Evolutionary conservation across 64 coral and sea anemone genomes (phyloP).

Genomic region (Acropora yongei): DNA sequence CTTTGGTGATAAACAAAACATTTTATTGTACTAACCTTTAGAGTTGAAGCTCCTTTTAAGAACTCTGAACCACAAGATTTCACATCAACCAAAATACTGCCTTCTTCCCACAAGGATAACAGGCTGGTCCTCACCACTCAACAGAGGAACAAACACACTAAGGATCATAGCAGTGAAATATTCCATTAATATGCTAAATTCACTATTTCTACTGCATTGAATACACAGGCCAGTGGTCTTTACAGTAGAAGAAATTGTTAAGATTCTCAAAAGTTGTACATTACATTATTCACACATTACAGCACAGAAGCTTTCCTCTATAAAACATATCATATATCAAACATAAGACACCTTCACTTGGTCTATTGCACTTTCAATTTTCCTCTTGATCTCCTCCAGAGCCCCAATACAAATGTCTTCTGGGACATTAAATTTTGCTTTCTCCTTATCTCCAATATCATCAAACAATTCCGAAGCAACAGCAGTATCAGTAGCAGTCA

Average conservation of each 20-base stretch:
- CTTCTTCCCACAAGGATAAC: slow-evolving; percentile 96
- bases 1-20: too few species aligned
- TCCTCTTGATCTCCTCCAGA: slow-evolving; percentile 57
- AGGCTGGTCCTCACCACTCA: slow-evolving; percentile 74
- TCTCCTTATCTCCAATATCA: slow-evolving; percentile 74
- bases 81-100: slow-evolving; percentile 81
- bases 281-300: too few species aligned
- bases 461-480: slow-evolving; percentile 77
- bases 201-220: too few species aligned
- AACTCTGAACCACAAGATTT: slow-evolving; percentile 13
- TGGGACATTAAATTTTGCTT: slow-evolving; percentile 38
- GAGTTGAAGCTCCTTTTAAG: slow-evolving; percentile 80
- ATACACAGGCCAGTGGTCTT: too few species aligned
- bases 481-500: slow-evolving; percentile 89
- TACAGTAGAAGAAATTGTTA: too few species aligned
- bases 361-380: slow-evolving; percentile 80
- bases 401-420: slow-evolving; percentile 31
- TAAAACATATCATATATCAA: background rate
- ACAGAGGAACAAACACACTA: slow-evolving; percentile 6
- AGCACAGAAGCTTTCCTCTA: too few species aligned
- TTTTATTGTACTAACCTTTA: too few species aligned
- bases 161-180: too few species aligned
- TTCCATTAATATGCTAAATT: too few species aligned
- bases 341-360: slow-evolving; percentile 83
- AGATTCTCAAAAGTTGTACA: too few species aligned